Evolutionary conservation across 2,113 vertebrate species (phyloP), one percentile per base, ranked within the genome.

Genomic region (Cololabis saira): DNA sequence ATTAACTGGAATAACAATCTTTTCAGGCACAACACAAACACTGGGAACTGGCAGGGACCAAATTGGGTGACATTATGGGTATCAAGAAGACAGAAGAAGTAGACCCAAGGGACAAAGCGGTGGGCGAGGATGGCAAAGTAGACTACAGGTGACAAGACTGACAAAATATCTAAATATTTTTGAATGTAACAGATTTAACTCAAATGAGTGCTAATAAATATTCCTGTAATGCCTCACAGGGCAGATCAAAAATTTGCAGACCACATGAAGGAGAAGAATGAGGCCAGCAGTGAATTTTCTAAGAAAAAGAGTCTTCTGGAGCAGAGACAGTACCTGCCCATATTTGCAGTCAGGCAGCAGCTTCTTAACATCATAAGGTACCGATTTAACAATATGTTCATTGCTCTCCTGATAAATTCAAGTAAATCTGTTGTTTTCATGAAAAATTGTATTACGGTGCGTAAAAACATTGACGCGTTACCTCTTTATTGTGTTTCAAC

Each of bases 1-100:
- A 17, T 56, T 24, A 6, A 67, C 30, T 48, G 16, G 6, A 66
- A 33, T 54, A 21, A 71, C 76, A 22, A 15, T 84, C 22, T 54
- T 88, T 81, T 58, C 71, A 99, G 98, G 97, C 98, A 74, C 98
- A 99, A 58, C 97, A 99, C 85, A 99, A 98, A 87, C 98, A 99
- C 82, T 99, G 98, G 98, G 98, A 99, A 84, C 74, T 99, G 85
- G 98, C 98, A 54, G 98, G 98, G 59, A 99, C 98, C 65, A 99
- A 99, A 79, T 84, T 99, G 78, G 98, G 98, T 57, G 97, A 99
- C 55, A 98, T 99, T 61, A 99, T 99, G 97, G 98, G 98, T 1
- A 94, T 99, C 81, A 96, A 98, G 81, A 98, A 98, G 67, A 95
- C 93, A 0, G 96, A 98, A 42, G 94, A 94, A 0, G 94, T 94